Conservation (phyloP, 2,113 vertebrate genomes). For the Genyomyrus donnyi region DNA sequence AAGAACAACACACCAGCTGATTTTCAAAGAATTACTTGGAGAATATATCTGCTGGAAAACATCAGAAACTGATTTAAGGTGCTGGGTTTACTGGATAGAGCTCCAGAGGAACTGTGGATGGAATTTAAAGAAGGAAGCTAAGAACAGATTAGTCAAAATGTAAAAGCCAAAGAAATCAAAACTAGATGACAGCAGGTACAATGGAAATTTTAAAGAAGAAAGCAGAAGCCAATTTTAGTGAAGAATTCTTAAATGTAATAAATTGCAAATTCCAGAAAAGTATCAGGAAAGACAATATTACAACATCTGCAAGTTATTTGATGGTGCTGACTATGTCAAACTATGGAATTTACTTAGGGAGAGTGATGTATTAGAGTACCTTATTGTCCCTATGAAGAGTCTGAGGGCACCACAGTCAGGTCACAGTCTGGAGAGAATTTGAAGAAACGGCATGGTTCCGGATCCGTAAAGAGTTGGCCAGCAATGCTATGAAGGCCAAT, state of each 20-base stretch:
- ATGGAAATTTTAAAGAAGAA: background rate
- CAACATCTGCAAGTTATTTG: background rate
- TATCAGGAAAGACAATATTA: background rate
- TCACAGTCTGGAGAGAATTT: background rate
- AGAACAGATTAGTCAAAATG: background rate
- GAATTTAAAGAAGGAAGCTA: background rate
- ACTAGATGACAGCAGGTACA: background rate
- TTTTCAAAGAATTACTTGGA: background rate
- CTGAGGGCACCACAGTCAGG: background rate
- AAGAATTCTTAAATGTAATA: background rate
- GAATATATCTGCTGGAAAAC: background rate
- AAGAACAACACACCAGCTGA: background rate
- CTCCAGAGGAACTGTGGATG: background rate
- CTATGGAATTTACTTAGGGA: background rate
- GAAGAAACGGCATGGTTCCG: background rate
- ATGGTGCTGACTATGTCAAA: background rate
- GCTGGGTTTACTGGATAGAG: background rate
- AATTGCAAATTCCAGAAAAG: background rate
- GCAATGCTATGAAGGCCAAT: background rate
- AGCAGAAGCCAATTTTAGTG: background rate
- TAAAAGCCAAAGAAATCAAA: background rate
- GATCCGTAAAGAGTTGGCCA: background rate
- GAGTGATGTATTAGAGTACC: background rate
- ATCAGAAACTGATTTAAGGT: background rate
- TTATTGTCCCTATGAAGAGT: background rate